A percentile compares a stretch with the other conserved stretches of the same genome.
Evolutionary conservation across 2,797 vertebrate species (phyloP).

Genomic region (Phrynocephalus forsythii): DNA sequence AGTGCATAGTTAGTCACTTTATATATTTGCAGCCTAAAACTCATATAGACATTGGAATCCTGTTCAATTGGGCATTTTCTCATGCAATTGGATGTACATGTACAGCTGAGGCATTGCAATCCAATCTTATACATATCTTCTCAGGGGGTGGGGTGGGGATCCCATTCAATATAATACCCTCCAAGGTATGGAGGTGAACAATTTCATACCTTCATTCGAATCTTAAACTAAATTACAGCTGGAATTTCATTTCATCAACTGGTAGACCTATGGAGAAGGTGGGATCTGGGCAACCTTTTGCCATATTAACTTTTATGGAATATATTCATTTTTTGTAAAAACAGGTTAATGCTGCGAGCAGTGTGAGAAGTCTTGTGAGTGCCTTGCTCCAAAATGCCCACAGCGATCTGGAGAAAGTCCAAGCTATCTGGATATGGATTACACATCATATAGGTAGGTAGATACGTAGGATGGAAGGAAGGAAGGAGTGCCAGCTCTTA

Average conservation of each 20-base stretch:
- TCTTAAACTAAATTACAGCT: not conserved
- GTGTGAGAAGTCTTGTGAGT: slow-evolving; percentile 73
- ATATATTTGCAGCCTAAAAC: not conserved
- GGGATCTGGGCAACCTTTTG: not conserved
- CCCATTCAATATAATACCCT: too few relatives aligned
- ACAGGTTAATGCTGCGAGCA: slow-evolving; percentile 73
- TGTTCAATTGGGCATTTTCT: too few relatives aligned
- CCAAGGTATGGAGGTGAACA: too few relatives aligned
- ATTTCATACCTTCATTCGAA: too few relatives aligned
- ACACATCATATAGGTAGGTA: slow-evolving; percentile 81
- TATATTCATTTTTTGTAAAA: slow-evolving; percentile 12
- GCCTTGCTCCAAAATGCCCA: slow-evolving; percentile 75
- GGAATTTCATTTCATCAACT: not conserved
- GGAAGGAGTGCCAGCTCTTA: not conserved
- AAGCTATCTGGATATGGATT: slow-evolving; percentile 83
- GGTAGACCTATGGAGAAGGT: not conserved
- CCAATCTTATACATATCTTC: too few relatives aligned
- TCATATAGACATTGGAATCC: not conserved
- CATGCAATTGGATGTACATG: too few relatives aligned
- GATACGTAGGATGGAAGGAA: too few relatives aligned
- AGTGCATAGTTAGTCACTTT: not conserved
- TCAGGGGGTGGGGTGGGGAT: too few relatives aligned
- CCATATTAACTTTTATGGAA: not conserved
- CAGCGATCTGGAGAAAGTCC: slow-evolving; percentile 79
- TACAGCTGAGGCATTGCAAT: too few relatives aligned